Evolutionary conservation across 37 sponge, comb jelly and placozoan genomes (phyloP).

Genomic region (Hexactinellida sp.): DNA sequence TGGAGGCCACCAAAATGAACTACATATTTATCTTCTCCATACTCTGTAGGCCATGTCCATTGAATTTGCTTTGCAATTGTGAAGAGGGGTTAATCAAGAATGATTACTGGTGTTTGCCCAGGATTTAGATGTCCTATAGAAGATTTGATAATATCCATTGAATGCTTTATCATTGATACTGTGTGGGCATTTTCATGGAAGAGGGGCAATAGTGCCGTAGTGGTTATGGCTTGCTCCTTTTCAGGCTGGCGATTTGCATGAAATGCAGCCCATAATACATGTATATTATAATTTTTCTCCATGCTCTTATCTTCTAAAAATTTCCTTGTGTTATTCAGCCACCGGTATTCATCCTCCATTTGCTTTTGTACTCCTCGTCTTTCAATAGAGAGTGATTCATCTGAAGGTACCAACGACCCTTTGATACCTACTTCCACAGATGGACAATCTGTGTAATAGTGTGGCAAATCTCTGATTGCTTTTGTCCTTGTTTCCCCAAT

Average conservation of each 20-base stretch:
- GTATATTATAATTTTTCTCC: too few species aligned
- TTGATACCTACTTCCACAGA: neutral
- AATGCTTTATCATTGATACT: constrained; percentile 24
- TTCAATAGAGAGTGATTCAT: neutral
- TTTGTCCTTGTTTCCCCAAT: neutral
- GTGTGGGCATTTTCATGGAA: constrained; percentile 16
- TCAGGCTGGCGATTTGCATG: constrained; percentile 21
- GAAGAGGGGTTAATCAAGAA: too few species aligned
- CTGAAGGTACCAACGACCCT: neutral
- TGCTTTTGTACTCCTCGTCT: neutral
- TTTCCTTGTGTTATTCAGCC: neutral
- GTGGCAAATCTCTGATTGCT: neutral
- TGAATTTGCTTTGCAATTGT: too few species aligned
- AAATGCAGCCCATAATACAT: constrained; percentile 33
- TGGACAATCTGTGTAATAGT: constrained; percentile 19
- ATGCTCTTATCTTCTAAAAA: neutral
- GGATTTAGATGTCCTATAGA: too few species aligned
- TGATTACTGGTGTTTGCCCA: too few species aligned
- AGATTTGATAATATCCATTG: constrained; percentile 21
- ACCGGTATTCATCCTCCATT: neutral
- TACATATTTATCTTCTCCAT: too few species aligned
- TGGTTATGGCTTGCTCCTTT: neutral
- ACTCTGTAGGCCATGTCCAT: too few species aligned
- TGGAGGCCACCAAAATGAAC: too few species aligned
- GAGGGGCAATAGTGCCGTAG: neutral